Evolutionary conservation across 1,140 invertebrate species (phyloP).

Genomic region (Drosophila saltans): DNA sequence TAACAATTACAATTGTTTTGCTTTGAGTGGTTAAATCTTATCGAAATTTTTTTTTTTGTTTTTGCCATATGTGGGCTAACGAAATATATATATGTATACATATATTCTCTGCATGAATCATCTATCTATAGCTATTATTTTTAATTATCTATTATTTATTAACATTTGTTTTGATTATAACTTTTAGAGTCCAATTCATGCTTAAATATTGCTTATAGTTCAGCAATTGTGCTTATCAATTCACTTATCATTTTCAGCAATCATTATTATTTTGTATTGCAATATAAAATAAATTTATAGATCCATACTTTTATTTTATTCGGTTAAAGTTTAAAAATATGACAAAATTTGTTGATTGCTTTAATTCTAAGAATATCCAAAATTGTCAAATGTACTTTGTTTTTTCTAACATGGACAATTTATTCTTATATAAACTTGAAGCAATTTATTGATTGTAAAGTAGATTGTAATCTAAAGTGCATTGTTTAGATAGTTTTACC

Average conservation of each 20-base stretch:
- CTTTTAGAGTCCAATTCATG: slow-evolving; percentile 19
- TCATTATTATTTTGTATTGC: slow-evolving; percentile 21
- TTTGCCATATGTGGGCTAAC: slow-evolving; percentile 15
- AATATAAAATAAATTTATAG: slow-evolving; percentile 22
- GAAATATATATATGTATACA: neutral
- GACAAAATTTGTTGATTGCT: neutral
- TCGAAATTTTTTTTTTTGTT: slow-evolving; percentile 9
- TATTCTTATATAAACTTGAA: neutral
- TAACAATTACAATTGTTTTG: slow-evolving; percentile 39
- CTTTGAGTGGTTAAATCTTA: slow-evolving; percentile 30
- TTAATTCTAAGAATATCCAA: slow-evolving; percentile 1
- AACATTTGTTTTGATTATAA: slow-evolving; percentile 40
- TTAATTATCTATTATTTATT: slow-evolving; percentile 49
- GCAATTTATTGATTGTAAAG: neutral
- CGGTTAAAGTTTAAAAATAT: neutral
- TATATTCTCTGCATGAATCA: neutral
- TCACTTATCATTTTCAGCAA: slow-evolving; percentile 24
- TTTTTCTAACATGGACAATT: neutral
- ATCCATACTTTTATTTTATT: neutral
- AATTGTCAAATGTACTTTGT: neutral
- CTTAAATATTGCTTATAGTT: slow-evolving; percentile 34
- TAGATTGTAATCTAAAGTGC: no score
- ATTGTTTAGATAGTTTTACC: no score
- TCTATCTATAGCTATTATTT: slow-evolving; percentile 28
- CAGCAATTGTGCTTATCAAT: slow-evolving; percentile 36